Evolutionary conservation across 2,888 invertebrate genomes (phyloP).

Genomic region (Caenorhabditis afra): DNA sequence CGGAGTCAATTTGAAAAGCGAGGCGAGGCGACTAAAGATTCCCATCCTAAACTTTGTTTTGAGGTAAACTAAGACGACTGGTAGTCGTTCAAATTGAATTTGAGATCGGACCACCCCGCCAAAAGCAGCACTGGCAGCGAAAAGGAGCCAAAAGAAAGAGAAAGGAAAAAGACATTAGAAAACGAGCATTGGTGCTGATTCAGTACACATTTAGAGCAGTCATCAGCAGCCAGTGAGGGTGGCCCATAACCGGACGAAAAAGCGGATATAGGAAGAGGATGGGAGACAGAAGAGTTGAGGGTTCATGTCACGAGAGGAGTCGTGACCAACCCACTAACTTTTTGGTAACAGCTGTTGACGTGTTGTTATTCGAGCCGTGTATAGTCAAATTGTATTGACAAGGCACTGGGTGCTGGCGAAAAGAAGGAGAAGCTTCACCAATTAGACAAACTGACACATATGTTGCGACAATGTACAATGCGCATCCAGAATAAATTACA

Average conservation of each 20-base stretch:
- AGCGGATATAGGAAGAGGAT: slow-evolving; percentile 25
- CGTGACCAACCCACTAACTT: slow-evolving; percentile 51
- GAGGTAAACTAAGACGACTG: slow-evolving; percentile 34
- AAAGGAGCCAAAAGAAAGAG: slow-evolving; percentile 5
- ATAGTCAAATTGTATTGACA: slow-evolving; percentile 54
- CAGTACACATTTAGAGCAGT: slow-evolving; percentile 11
- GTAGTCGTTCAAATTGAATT: slow-evolving; percentile 35
- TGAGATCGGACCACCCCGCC: slow-evolving; percentile 7
- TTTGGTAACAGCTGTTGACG: slow-evolving; percentile 60
- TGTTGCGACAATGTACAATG: slow-evolving; percentile 61
- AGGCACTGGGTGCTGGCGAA: neutral
- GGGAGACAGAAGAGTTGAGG: slow-evolving; percentile 17
- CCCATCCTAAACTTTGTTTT: slow-evolving; percentile 14
- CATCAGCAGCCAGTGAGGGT: slow-evolving; percentile 28
- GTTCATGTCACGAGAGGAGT: neutral
- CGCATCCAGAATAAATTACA: slow-evolving; percentile 56
- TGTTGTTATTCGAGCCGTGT: slow-evolving; percentile 56
- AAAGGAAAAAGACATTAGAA: slow-evolving; percentile 17
- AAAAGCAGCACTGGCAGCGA: slow-evolving; percentile 10
- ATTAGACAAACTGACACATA: slow-evolving; percentile 63
- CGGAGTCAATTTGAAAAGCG: neutral
- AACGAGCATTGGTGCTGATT: slow-evolving; percentile 16
- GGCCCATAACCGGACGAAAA: slow-evolving; percentile 29
- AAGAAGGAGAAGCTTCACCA: slow-evolving; percentile 59
- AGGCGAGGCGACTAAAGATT: too few species aligned